These are phyloP conservation scores for Tortricodes alternella DNA, from an alignment of 2,888 invertebrate species.

Conservation along the genomic window DNA sequence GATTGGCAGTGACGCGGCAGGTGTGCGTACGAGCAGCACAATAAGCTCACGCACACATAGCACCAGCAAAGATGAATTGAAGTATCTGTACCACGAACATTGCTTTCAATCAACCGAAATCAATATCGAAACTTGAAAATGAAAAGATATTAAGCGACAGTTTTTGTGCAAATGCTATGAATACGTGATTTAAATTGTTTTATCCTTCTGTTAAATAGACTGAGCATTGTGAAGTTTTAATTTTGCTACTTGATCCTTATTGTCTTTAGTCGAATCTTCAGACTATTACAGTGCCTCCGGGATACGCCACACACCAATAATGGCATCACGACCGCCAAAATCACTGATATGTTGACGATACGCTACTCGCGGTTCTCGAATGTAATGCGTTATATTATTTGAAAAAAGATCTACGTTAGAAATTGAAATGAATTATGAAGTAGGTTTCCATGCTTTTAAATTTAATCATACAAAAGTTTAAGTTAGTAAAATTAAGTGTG, in stretches of 20 bases:
- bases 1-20: no score
- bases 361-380: conserved; percentile 35
- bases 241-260: conserved; percentile 1
- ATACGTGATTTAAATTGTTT: no score
- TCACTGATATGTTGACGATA: conserved; percentile 57
- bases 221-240: no score
- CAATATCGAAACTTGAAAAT: not conserved
- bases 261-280: not conserved
- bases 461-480: no score
- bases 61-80: no score
- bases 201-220: no score
- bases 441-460: no score
- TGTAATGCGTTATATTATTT: not conserved
- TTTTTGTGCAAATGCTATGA: no score
- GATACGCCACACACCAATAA: conserved; percentile 40
- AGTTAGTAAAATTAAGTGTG: no score
- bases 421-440: no score
- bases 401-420: not conserved
- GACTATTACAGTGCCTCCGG: conserved; percentile 40
- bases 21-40: no score
- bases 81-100: conserved; percentile 1
- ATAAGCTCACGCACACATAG: no score
- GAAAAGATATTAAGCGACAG: not conserved
- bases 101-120: conserved; percentile 9
- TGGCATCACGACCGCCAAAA: conserved; percentile 50